A percentile compares a stretch with the other conserved stretches of the same genome.
Evolutionary conservation across 2,113 vertebrate genomes (phyloP).

Genomic region (Argyrosomus japonicus): DNA sequence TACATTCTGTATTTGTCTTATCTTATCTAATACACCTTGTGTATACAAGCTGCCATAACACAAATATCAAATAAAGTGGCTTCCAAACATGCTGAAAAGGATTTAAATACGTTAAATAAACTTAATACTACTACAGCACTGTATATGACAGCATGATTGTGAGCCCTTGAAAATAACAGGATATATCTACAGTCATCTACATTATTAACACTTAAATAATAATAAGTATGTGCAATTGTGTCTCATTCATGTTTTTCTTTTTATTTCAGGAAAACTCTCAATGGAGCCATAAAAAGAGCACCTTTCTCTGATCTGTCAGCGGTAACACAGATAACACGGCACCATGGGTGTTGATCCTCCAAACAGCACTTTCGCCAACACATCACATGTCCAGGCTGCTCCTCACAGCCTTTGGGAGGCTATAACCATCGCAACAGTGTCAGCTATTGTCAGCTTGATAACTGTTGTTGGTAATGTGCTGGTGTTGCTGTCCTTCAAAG

Average conservation of each 20-base stretch:
- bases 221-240: constrained; percentile 3
- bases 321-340: constrained; percentile 16
- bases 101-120: not conserved
- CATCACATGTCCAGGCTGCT: constrained; percentile 76
- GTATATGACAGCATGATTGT: not conserved
- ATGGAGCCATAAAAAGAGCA: constrained; percentile 54
- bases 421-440: constrained; percentile 92
- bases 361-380: constrained; percentile 87
- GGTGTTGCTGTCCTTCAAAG: constrained; percentile 97
- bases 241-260: constrained; percentile 43
- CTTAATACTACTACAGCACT: too few relatives aligned
- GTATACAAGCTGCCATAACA: too few relatives aligned
- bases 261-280: constrained; percentile 62
- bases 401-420: constrained; percentile 91
- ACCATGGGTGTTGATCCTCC: constrained; percentile 86
- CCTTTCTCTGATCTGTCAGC: constrained; percentile 33
- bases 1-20: too few relatives aligned
- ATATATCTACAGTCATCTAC: not conserved
- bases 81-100: not conserved
- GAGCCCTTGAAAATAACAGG: not conserved
- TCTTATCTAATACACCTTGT: too few relatives aligned
- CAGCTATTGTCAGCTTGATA: constrained; percentile 93
- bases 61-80: not conserved
- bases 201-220: too few relatives aligned
- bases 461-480: constrained; percentile 97